Evolutionary conservation across 2,113 vertebrate species (phyloP).

Genomic region (Albula goreensis): DNA sequence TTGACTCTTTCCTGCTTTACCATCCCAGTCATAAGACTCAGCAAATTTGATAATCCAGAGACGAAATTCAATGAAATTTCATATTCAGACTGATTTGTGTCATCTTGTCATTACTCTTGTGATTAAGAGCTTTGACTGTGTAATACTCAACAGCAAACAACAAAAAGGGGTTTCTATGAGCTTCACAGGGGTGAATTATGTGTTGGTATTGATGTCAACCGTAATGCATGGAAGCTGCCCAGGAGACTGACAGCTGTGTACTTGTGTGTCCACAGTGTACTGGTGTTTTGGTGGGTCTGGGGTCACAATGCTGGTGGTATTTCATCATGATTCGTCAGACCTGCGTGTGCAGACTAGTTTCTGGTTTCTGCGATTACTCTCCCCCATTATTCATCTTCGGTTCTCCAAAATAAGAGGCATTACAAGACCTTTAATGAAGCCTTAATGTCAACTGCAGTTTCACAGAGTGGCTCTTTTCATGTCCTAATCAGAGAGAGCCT

Average conservation of each 20-base stretch:
- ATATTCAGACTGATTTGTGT: neutral
- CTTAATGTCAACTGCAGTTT: neutral
- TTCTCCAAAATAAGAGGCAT: neutral
- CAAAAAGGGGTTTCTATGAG: neutral
- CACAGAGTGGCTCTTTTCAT: neutral
- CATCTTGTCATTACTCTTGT: neutral
- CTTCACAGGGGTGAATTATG: neutral
- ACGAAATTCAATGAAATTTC: neutral
- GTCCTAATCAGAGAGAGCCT: no score
- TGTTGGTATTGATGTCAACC: conserved; percentile 36
- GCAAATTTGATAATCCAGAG: neutral
- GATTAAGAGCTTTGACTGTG: neutral
- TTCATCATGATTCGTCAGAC: conserved; percentile 11
- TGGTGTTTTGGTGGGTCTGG: neutral
- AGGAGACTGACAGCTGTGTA: conserved; percentile 43
- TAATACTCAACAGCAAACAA: neutral
- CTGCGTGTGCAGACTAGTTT: neutral
- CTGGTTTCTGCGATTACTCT: neutral
- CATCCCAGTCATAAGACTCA: neutral
- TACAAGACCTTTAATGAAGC: neutral
- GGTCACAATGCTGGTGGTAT: neutral
- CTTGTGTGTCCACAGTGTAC: neutral
- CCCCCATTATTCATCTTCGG: no score
- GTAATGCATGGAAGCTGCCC: conserved; percentile 36
- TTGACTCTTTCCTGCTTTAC: neutral